Evolutionary conservation across 2,113 vertebrate species (phyloP).

Genomic region (Platichthys stellatus): DNA sequence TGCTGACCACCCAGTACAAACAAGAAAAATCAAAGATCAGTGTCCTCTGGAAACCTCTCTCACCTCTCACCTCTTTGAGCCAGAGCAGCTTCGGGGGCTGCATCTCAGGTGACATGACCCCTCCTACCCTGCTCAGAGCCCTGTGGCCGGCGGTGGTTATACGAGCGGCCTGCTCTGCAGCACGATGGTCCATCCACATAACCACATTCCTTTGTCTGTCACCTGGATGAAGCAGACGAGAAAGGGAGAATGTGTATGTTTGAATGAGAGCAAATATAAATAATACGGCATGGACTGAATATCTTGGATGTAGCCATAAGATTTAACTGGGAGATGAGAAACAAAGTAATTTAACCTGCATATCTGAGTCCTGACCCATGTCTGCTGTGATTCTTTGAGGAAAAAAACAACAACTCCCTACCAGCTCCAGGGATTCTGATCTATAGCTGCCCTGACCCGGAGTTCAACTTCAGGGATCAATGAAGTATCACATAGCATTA

Average conservation of each 20-base stretch:
- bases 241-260: not conserved
- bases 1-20: constrained; percentile 3
- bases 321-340: not conserved
- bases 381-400: not conserved
- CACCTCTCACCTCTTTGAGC: constrained; percentile 97
- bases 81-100: constrained; percentile 97
- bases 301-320: not conserved
- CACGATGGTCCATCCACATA: constrained; percentile 99
- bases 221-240: constrained; percentile 70
- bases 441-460: constrained; percentile 32
- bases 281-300: not conserved
- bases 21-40: constrained; percentile 23
- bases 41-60: constrained; percentile 60
- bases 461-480: constrained; percentile 35
- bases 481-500: constrained; percentile 22
- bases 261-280: too few relatives aligned
- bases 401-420: constrained; percentile 9
- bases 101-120: constrained; percentile 97
- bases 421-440: constrained; percentile 18
- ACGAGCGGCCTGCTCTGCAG: constrained; percentile 84
- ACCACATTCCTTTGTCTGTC: constrained; percentile 86
- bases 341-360: constrained; percentile 1
- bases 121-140: constrained; percentile 88
- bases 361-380: not conserved
- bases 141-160: constrained; percentile 87